These are phyloP conservation scores for Brachyistius frenatus DNA, from an alignment of 2,113 vertebrate genomes.

Conservation along the genomic window DNA sequence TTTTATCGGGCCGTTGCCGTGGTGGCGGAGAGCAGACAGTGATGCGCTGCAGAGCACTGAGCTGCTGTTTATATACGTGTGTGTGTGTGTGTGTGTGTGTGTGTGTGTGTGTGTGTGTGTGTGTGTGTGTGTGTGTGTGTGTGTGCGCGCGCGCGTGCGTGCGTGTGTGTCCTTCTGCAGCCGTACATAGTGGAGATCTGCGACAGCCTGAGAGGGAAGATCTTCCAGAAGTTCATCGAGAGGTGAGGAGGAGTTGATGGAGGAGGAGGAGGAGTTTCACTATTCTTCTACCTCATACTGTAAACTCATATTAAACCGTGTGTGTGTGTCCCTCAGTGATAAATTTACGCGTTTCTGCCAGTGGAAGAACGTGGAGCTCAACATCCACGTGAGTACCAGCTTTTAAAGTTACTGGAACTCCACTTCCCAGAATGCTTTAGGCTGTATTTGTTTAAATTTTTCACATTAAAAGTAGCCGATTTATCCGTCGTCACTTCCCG, in stretches of 20 bases:
- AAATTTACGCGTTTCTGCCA: slow-evolving; percentile 98
- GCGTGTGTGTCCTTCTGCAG: slow-evolving; percentile 54
- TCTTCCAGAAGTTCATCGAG: slow-evolving; percentile 97
- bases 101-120: too few relatives aligned
- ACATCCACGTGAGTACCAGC: slow-evolving; percentile 93
- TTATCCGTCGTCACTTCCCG: too few relatives aligned
- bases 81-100: too few relatives aligned
- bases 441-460: too few relatives aligned
- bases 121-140: too few relatives aligned
- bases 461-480: too few relatives aligned
- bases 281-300: not conserved
- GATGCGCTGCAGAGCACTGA: not conserved
- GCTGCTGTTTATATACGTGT: not conserved
- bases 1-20: slow-evolving; percentile 7
- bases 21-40: not conserved
- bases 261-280: not conserved
- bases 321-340: slow-evolving; percentile 84
- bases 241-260: slow-evolving; percentile 84
- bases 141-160: not conserved
- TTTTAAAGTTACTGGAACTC: not conserved
- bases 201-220: slow-evolving; percentile 94
- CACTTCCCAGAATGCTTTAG: too few relatives aligned
- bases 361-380: slow-evolving; percentile 99
- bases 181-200: slow-evolving; percentile 98
- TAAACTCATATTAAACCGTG: not conserved